Conservation (phyloP, 1,140 invertebrate genomes). For the Microplitis mediator region DNA sequence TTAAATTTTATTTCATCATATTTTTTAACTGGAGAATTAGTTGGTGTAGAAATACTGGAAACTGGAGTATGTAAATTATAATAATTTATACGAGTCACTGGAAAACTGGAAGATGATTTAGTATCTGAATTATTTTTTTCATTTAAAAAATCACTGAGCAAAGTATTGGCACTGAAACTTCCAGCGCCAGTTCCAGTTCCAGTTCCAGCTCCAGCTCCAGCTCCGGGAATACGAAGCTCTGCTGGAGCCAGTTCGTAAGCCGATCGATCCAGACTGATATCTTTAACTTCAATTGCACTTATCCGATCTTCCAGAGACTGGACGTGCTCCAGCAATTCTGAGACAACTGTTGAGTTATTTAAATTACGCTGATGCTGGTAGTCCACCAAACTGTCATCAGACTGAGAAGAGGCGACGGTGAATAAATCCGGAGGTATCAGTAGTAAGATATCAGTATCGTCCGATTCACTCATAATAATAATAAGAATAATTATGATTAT, state of each 20-base stretch:
- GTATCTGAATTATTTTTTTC: not conserved
- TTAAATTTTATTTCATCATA: constrained; percentile 42
- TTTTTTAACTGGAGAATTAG: constrained; percentile 35
- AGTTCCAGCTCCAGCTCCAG: no score
- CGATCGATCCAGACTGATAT: constrained; percentile 45
- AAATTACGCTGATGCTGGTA: constrained; percentile 32
- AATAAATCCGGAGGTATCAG: constrained; percentile 79
- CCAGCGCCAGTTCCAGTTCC: no score
- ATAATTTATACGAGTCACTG: constrained; percentile 32
- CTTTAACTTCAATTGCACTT: constrained; percentile 57
- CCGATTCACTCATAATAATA: constrained; percentile 77
- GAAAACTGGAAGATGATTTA: constrained; percentile 2
- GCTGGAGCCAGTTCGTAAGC: constrained; percentile 21
- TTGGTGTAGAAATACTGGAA: constrained; percentile 23
- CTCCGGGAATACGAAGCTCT: not conserved
- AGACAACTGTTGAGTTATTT: constrained; percentile 61
- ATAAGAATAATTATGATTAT: no score
- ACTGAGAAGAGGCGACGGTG: constrained; percentile 63
- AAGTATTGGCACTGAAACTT: no score
- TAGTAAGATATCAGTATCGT: constrained; percentile 80
- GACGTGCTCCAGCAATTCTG: constrained; percentile 69
- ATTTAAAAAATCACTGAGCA: not conserved
- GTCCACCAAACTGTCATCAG: constrained; percentile 58
- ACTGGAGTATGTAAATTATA: constrained; percentile 36
- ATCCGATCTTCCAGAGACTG: constrained; percentile 67